Conservation (phyloP, 2,797 vertebrate species). For the Scolopax bukidnonensis region DNA sequence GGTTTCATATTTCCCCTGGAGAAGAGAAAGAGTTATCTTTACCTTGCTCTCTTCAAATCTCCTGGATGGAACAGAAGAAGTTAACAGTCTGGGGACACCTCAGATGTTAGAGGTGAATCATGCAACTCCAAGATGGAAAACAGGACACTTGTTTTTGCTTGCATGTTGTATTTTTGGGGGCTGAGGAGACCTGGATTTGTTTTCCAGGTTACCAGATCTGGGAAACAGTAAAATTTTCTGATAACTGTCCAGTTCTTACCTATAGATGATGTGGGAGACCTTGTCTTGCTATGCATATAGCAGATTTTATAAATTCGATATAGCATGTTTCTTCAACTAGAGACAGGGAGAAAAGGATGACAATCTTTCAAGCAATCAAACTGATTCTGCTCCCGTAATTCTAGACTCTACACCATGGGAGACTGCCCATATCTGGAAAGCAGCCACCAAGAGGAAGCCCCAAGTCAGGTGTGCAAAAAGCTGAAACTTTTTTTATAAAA, state of each 20-base stretch:
- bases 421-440: background rate
- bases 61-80: background rate
- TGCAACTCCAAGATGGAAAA: background rate
- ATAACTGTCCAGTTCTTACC: background rate
- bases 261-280: background rate
- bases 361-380: background rate
- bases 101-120: background rate
- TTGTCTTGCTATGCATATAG: background rate
- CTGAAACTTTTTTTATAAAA: background rate
- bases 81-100: background rate
- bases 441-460: background rate
- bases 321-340: background rate
- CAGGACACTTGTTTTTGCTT: background rate
- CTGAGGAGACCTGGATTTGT: fast-evolving
- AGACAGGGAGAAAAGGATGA: background rate
- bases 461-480: background rate
- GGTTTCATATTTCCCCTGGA: background rate
- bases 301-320: background rate
- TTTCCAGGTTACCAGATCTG: background rate
- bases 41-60: background rate
- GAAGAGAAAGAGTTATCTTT: background rate
- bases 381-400: background rate
- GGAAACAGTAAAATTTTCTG: background rate
- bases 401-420: background rate
- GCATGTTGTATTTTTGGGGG: background rate